phyloP scores from a whole-genome alignment of 1,140 invertebrate species.

The Atta cephalotes region DNA sequence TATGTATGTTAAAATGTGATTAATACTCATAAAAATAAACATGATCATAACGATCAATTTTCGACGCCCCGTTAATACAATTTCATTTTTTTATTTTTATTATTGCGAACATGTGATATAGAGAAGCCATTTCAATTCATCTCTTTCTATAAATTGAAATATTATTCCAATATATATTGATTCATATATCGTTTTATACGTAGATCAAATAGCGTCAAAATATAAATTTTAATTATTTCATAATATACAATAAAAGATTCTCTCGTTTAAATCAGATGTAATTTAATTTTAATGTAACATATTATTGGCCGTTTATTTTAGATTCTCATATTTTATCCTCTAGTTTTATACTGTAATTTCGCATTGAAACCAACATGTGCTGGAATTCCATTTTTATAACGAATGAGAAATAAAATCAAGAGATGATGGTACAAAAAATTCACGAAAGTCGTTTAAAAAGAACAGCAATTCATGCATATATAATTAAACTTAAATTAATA shows the following conservation, averaged over 20 bases:
- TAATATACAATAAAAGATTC: background rate
- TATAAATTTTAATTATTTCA: conserved; percentile 3
- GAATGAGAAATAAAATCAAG: background rate
- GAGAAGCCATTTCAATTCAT: background rate
- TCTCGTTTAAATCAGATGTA: conserved; percentile 1
- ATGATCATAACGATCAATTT: background rate
- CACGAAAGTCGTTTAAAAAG: background rate
- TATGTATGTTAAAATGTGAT: background rate
- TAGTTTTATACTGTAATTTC: background rate
- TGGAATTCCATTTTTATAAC: background rate
- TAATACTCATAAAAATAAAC: background rate
- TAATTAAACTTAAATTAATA: conserved; percentile 33
- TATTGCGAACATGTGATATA: background rate
- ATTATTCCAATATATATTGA: background rate
- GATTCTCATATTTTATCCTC: background rate
- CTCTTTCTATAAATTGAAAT: conserved; percentile 13
- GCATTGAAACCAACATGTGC: background rate
- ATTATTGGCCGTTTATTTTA: background rate
- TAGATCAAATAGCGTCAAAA: background rate
- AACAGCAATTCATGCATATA: background rate
- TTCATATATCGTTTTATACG: background rate
- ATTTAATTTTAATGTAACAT: background rate
- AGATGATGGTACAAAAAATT: background rate
- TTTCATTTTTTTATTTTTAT: background rate
- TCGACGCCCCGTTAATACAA: background rate